These are phyloP conservation scores for Syndactyla subalaris DNA, from an alignment of 2,797 vertebrate species.

Conservation along the genomic window DNA sequence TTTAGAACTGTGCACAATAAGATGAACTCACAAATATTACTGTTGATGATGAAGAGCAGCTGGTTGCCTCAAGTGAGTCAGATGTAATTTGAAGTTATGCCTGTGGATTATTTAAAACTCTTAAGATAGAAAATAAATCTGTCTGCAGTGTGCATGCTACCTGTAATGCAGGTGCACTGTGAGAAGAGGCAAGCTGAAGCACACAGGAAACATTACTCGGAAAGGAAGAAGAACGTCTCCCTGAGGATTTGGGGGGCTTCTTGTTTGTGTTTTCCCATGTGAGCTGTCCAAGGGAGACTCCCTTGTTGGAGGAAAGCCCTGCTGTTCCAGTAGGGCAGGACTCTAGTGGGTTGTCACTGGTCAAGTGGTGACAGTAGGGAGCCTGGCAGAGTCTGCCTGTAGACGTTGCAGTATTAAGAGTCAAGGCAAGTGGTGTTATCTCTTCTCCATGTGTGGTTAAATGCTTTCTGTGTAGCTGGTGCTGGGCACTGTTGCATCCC, in stretches of 20 bases:
- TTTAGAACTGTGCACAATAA: not conserved
- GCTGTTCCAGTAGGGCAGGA: not conserved
- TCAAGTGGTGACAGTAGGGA: slow-evolving; percentile 13
- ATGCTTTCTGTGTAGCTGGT: not conserved
- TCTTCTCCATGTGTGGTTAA: slow-evolving; percentile 47
- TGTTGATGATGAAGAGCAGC: not conserved
- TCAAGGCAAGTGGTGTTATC: slow-evolving; percentile 13
- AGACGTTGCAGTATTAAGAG: not conserved
- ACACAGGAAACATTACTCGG: not conserved
- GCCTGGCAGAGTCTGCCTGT: not conserved
- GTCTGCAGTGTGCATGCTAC: not conserved
- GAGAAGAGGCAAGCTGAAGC: not conserved
- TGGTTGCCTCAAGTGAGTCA: not conserved
- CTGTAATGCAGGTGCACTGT: not conserved
- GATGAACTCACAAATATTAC: not conserved
- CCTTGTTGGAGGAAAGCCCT: not conserved
- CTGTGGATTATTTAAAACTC: not conserved
- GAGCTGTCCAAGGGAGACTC: not conserved
- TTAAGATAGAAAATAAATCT: not conserved
- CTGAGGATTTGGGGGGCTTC: not conserved
- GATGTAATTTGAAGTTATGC: not conserved
- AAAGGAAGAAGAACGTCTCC: not conserved
- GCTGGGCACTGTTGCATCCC: slow-evolving; percentile 7
- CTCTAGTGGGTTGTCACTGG: not conserved
- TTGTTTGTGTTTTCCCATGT: not conserved